These are phyloP conservation scores for Syngnathus floridae DNA, from an alignment of 2,113 vertebrate species.

Conservation along the genomic window DNA sequence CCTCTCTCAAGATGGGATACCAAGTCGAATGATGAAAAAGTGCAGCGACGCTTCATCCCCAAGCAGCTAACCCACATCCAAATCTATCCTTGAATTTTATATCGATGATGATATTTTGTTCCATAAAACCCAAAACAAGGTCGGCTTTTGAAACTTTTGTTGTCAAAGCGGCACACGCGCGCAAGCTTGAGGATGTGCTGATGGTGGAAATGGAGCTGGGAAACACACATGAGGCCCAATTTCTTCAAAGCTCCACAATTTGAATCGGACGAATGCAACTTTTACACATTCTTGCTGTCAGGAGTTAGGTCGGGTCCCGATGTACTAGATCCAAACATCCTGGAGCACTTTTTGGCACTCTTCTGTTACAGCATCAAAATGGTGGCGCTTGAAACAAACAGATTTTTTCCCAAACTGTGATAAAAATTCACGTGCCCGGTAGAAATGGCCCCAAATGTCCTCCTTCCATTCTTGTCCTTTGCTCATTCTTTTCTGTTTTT, in stretches of 20 bases:
- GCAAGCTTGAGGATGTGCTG: conserved; percentile 28
- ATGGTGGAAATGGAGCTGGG: conserved; percentile 43
- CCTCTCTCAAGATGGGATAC: background rate
- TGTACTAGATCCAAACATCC: too few species aligned
- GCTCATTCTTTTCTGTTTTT: too few species aligned
- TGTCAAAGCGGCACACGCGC: background rate
- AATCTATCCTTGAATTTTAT: conserved; percentile 18
- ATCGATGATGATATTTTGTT: conserved; percentile 2
- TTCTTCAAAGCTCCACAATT: background rate
- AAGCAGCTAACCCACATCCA: conserved; percentile 21
- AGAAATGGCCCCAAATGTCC: too few species aligned
- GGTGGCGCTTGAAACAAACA: background rate
- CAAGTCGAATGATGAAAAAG: background rate
- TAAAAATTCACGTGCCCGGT: background rate
- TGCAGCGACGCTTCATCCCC: conserved; percentile 10
- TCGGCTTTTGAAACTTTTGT: background rate
- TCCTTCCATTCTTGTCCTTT: background rate
- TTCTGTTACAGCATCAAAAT: background rate
- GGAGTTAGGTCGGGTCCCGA: too few species aligned
- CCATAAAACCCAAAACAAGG: conserved; percentile 8
- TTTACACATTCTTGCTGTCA: too few species aligned
- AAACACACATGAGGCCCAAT: conserved; percentile 20
- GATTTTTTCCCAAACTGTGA: too few species aligned
- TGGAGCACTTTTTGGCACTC: too few species aligned
- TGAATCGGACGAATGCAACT: background rate